These are phyloP conservation scores for Neomonachus schauinslandi DNA, from an alignment of 2,113 vertebrate genomes.

Conservation along the genomic window DNA sequence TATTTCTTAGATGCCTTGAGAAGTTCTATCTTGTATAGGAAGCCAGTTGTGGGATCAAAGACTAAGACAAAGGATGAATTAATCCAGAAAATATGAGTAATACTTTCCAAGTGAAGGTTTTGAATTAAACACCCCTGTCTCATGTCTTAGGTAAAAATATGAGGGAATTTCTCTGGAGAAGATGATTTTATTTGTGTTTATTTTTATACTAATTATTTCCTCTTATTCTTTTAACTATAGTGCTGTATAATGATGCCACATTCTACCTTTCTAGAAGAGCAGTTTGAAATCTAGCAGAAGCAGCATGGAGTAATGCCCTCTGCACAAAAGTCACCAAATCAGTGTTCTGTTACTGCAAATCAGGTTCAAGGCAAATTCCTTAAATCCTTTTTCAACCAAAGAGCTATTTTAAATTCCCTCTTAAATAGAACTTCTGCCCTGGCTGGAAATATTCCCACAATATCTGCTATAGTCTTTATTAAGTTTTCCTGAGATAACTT, in stretches of 20 bases:
- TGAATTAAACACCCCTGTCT: background rate
- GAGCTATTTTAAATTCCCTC: background rate
- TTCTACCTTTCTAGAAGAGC: background rate
- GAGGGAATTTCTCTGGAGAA: background rate
- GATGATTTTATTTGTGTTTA: background rate
- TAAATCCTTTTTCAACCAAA: background rate
- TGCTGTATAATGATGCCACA: background rate
- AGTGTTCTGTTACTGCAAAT: background rate
- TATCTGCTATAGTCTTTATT: background rate
- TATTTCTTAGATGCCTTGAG: background rate
- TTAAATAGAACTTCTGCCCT: background rate
- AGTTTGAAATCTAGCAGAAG: background rate
- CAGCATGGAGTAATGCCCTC: fast-evolving
- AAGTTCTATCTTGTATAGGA: background rate
- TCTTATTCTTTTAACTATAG: background rate
- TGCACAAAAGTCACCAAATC: background rate
- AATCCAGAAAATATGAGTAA: background rate
- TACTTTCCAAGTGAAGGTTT: background rate
- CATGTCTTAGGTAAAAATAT: background rate
- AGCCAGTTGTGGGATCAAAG: background rate
- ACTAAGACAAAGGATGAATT: background rate
- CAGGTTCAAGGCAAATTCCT: background rate
- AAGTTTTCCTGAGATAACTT: constrained; percentile 27
- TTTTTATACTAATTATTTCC: background rate
- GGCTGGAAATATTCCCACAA: background rate